phyloP scores from a whole-genome alignment of 1,140 invertebrate genomes.

The Archegozetes longisetosus region DNA sequence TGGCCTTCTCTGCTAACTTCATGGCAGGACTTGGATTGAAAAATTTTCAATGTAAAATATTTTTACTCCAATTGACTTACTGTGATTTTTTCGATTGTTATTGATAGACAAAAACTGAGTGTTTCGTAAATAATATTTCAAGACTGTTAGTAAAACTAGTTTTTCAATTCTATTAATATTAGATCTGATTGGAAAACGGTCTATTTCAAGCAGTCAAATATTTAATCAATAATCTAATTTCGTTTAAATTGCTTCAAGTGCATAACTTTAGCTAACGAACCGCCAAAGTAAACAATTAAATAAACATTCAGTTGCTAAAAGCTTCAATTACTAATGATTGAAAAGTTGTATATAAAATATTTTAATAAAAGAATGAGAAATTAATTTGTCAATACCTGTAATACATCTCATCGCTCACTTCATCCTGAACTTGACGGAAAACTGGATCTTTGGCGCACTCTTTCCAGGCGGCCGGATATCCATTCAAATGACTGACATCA shows the following conservation, averaged over 20 bases:
- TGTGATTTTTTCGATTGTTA: too few relatives aligned
- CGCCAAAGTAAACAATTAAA: not conserved
- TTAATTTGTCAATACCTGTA: not conserved
- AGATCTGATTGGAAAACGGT: too few relatives aligned
- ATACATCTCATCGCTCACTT: slow-evolving; percentile 8
- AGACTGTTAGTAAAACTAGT: too few relatives aligned
- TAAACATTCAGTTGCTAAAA: not conserved
- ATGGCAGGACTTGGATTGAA: slow-evolving; percentile 4
- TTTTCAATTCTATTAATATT: too few relatives aligned
- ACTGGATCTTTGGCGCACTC: not conserved
- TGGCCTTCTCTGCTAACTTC: not conserved
- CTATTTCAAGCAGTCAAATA: too few relatives aligned
- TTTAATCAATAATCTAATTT: too few relatives aligned
- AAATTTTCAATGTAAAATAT: too few relatives aligned
- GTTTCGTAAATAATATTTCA: too few relatives aligned
- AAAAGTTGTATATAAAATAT: not conserved
- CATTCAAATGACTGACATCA: not conserved
- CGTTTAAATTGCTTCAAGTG: too few relatives aligned
- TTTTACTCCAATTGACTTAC: too few relatives aligned
- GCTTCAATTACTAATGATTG: not conserved
- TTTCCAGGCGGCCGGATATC: slow-evolving; percentile 8
- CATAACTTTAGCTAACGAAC: too few relatives aligned
- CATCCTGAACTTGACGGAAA: slow-evolving; percentile 10
- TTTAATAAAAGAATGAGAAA: not conserved
- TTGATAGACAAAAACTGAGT: too few relatives aligned